phyloP scores from a whole-genome alignment of 1,140 invertebrate genomes.

The Megalopta genalis region DNA sequence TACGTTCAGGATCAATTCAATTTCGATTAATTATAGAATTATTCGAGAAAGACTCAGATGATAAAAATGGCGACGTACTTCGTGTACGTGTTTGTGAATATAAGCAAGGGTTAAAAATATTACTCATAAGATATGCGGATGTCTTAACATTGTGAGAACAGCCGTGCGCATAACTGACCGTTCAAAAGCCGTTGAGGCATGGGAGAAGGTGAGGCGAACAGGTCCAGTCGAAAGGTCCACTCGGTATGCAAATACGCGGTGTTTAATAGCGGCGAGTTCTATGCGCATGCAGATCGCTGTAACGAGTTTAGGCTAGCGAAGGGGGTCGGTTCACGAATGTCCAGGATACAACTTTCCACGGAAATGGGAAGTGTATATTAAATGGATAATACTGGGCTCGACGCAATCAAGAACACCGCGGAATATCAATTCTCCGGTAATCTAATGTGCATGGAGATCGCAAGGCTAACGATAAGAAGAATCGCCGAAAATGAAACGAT shows the following conservation, averaged over 20 bases:
- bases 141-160: too few species aligned
- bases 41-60: too few species aligned
- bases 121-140: too few species aligned
- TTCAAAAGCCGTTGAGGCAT: slow-evolving; percentile 29
- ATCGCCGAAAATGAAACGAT: too few species aligned
- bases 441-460: too few species aligned
- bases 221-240: background rate
- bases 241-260: slow-evolving; percentile 52
- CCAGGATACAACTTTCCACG: background rate
- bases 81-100: too few species aligned
- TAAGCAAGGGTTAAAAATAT: too few species aligned
- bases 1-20: too few species aligned
- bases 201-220: background rate
- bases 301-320: slow-evolving; percentile 20
- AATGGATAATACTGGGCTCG: background rate
- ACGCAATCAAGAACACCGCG: background rate
- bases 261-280: slow-evolving; percentile 44
- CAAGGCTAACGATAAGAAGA: too few species aligned
- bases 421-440: background rate
- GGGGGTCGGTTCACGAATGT: slow-evolving; percentile 1
- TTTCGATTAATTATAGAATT: too few species aligned
- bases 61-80: too few species aligned
- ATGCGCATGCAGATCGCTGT: slow-evolving; percentile 24
- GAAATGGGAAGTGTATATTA: background rate
- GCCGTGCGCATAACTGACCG: too few species aligned